phyloP scores from a whole-genome alignment of 2,113 vertebrate genomes.

The Phodopus roborovskii region DNA sequence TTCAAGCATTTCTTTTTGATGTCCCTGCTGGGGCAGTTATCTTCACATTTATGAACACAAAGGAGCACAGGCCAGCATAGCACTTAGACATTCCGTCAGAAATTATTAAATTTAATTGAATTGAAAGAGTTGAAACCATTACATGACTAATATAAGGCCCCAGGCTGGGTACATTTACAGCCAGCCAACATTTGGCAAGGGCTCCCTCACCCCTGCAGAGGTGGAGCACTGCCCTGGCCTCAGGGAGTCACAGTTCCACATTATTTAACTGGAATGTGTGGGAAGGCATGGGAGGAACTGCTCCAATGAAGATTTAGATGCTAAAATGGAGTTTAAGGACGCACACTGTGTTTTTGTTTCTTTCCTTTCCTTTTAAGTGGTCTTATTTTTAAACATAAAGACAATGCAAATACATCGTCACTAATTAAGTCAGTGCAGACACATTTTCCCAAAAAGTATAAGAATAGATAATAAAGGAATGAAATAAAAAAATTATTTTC shows the following conservation, averaged over 20 bases:
- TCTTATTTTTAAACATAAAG: not conserved
- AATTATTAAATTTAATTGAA: constrained; percentile 76
- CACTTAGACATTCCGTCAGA: constrained; percentile 62
- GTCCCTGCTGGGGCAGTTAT: constrained; percentile 19
- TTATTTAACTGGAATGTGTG: not conserved
- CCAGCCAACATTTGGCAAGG: constrained; percentile 19
- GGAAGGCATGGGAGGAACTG: not conserved
- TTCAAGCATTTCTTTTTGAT: not conserved
- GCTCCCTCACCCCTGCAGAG: not conserved
- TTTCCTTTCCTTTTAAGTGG: constrained; percentile 21
- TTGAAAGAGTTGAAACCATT: constrained; percentile 64
- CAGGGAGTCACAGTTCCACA: not conserved
- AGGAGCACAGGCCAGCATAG: not conserved
- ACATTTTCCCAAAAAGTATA: not conserved
- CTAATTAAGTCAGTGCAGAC: constrained; percentile 21
- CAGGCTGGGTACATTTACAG: constrained; percentile 33
- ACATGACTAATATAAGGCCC: constrained; percentile 60
- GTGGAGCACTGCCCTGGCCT: not conserved
- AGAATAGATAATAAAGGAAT: not conserved
- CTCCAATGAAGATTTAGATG: not conserved
- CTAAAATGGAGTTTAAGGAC: not conserved
- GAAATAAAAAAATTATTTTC: not conserved
- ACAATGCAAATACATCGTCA: constrained; percentile 31
- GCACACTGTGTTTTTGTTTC: not conserved
- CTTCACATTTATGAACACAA: constrained; percentile 43